These are phyloP conservation scores for Protodeltote pygarga DNA, from an alignment of 2,888 invertebrate species.

Conservation along the genomic window DNA sequence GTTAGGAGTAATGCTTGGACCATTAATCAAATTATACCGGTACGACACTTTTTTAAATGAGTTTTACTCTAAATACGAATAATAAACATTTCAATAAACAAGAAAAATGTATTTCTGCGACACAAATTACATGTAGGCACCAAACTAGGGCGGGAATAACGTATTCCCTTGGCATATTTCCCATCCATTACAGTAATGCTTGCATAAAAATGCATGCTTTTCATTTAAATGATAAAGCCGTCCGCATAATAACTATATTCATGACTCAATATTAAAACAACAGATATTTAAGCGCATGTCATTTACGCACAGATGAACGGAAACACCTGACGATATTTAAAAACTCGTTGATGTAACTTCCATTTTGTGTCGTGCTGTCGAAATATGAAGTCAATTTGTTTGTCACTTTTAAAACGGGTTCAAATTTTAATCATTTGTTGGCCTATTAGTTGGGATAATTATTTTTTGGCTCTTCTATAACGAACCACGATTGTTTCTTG, in stretches of 20 bases:
- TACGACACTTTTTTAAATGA: too few relatives aligned
- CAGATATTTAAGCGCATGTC: slow-evolving; percentile 18
- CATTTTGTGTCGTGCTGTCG: slow-evolving; percentile 24
- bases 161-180: not conserved
- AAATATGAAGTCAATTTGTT: slow-evolving; percentile 55
- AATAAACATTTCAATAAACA: too few relatives aligned
- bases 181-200: not conserved
- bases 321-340: slow-evolving; percentile 41
- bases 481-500: slow-evolving; percentile 8
- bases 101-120: too few relatives aligned
- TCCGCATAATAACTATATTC: not conserved
- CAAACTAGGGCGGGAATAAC: too few relatives aligned
- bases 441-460: slow-evolving; percentile 51
- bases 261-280: slow-evolving; percentile 3
- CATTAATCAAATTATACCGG: too few relatives aligned
- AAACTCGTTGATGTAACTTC: slow-evolving; percentile 42
- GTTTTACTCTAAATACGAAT: too few relatives aligned
- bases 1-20: too few relatives aligned
- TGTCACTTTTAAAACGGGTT: slow-evolving; percentile 56
- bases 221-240: slow-evolving; percentile 11
- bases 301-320: slow-evolving; percentile 43
- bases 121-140: too few relatives aligned
- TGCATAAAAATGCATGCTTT: not conserved
- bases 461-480: slow-evolving; percentile 27
- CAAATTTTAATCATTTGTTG: slow-evolving; percentile 50